Percentiles rank a stretch among this genome's conserved stretches.
Conservation (phyloP, 1,140 invertebrate genomes). For the Aphaenogaster rudis region DNA sequence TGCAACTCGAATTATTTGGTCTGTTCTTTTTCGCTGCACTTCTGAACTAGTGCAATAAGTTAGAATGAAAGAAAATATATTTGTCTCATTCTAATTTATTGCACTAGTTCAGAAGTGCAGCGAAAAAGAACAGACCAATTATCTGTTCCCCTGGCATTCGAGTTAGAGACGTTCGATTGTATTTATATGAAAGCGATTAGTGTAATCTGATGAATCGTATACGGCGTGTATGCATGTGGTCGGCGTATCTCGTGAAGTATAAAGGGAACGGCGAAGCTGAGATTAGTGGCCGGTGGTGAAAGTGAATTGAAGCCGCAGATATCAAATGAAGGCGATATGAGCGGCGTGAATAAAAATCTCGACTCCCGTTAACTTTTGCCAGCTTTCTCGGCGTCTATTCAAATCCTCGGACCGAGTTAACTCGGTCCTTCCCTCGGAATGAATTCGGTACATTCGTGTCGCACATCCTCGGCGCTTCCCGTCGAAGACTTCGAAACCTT, state of each 20-base stretch:
- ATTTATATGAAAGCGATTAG: not conserved
- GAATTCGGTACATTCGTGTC: not conserved
- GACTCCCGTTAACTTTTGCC: conserved; percentile 15
- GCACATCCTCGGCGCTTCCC: not conserved
- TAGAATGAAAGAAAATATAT: too few relatives aligned
- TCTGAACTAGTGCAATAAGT: too few relatives aligned
- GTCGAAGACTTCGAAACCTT: not conserved
- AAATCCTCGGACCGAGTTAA: not conserved
- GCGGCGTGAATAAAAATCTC: conserved; percentile 45
- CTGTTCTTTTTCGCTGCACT: too few relatives aligned
- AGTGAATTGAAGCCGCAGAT: conserved; percentile 68
- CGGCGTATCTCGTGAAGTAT: conserved; percentile 8
- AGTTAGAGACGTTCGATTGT: too few relatives aligned
- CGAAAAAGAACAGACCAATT: too few relatives aligned
- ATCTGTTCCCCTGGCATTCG: too few relatives aligned
- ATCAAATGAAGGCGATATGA: conserved; percentile 50
- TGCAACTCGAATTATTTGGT: too few relatives aligned
- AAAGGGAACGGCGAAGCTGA: conserved; percentile 16
- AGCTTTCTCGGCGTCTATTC: conserved; percentile 15
- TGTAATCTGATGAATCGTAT: not conserved
- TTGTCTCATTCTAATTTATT: too few relatives aligned
- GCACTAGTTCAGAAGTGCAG: too few relatives aligned
- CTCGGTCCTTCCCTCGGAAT: not conserved
- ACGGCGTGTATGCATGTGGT: not conserved
- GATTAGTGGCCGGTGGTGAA: conserved; percentile 67